A percentile compares a stretch with the other conserved stretches of the same genome.
Conservation (phyloP, 2,113 vertebrate genomes). For the Pan paniscus region DNA sequence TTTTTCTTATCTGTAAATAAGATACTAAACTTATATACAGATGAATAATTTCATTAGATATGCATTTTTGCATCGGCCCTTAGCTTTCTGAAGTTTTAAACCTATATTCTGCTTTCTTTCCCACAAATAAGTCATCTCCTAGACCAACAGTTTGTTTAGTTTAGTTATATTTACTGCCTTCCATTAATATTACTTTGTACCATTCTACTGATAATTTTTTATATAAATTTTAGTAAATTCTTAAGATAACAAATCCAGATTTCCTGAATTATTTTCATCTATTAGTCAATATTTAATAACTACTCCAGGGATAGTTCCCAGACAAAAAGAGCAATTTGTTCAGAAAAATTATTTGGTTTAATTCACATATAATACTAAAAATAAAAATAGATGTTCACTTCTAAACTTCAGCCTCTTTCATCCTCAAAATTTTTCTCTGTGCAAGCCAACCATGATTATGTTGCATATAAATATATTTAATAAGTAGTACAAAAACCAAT, state of each 20-base stretch:
- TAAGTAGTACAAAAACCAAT: background rate
- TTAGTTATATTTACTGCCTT: constrained; percentile 62
- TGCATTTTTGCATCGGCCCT: constrained; percentile 56
- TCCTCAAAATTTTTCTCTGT: background rate
- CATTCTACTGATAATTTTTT: background rate
- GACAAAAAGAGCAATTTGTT: background rate
- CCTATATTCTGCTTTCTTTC: constrained; percentile 13
- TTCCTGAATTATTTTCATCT: background rate
- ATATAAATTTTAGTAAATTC: constrained; percentile 5
- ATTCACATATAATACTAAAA: constrained; percentile 19
- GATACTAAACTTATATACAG: constrained; percentile 58
- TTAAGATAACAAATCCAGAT: background rate
- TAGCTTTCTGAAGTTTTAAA: constrained; percentile 79
- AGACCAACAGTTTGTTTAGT: background rate
- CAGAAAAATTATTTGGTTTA: background rate
- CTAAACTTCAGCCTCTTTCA: constrained; percentile 4
- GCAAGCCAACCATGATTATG: background rate
- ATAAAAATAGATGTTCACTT: background rate
- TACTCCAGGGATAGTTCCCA: background rate
- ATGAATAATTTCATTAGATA: constrained; percentile 77
- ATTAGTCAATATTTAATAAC: background rate
- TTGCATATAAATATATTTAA: background rate
- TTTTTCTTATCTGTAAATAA: constrained; percentile 71
- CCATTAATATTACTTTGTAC: background rate
- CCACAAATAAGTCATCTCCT: constrained; percentile 55